Evolutionary conservation across 2,113 vertebrate species (phyloP), one percentile per base, ranked within the genome.

Genomic region (Phoenicopterus ruber): DNA sequence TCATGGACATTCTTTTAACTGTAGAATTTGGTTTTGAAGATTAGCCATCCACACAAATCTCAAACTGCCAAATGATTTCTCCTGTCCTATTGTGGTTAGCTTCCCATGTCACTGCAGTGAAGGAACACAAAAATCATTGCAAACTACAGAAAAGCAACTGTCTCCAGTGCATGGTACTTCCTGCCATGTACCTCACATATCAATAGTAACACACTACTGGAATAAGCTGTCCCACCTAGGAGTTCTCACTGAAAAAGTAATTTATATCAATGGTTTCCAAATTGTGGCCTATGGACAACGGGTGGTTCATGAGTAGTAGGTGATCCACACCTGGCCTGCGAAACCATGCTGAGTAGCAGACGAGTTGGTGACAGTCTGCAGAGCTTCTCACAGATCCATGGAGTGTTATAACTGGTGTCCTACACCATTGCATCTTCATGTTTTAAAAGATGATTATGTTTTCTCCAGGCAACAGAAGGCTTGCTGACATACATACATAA

Each of bases 371-470:
- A 34, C n/a, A 87, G 31, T 34, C 66, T 90, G 11, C 13, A 85
- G 21, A 69, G 10, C 20, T 85, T 73, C 83, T 58, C 8, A 2
- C 8, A 55, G 44, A 69, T 47, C n/a, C 40, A 49, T 0, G 1
- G 29, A 26, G 24, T 55, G 5, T 47, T 80, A 2, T 9, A 79
- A 50, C 9, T 38, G 29, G 26, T 67, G 36, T 62, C n/a, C 62
- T 76, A n/a, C 28, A 71, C 28, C 13, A 32, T 1, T 58, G 15
- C 2, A 1, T 24, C 62, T 71, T 71, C 0, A 0, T 46, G 24
- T 83, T 83, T 89, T 67, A n/a, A 57, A 82, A 57, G 8, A 82
- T 52, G 7, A 10, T 49, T 52, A 19, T 38, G 1, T 83, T 82
- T 83, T 76, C 38, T 80, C 34, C 44, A 81, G 46, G 42, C 49